Conservation (phyloP, 1,140 invertebrate genomes). For the Metopolophium dirhodum region DNA sequence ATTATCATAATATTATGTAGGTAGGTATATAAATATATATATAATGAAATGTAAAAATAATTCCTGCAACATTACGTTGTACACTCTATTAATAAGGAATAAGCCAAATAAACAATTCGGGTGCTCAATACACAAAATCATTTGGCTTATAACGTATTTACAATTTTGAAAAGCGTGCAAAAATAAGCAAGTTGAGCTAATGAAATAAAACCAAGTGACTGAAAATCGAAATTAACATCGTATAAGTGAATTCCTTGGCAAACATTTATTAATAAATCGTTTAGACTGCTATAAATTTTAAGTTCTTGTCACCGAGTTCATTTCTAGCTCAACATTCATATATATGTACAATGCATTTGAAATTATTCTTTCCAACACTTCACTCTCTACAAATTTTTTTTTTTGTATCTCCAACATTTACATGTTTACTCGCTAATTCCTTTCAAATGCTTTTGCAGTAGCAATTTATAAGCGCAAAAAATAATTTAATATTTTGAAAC, state of each 20-base stretch:
- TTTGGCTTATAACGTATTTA: conserved; percentile 41
- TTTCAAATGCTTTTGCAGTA: conserved; percentile 35
- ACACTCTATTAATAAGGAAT: conserved; percentile 35
- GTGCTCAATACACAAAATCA: conserved; percentile 33
- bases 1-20: neutral
- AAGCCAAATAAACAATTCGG: conserved; percentile 45
- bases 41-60: neutral
- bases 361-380: neutral
- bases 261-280: neutral
- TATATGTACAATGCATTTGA: conserved; percentile 44
- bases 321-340: conserved; percentile 34
- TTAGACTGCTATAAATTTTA: neutral
- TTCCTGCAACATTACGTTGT: neutral
- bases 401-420: neutral
- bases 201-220: conserved; percentile 41
- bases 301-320: conserved; percentile 30
- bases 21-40: neutral
- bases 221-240: conserved; percentile 5
- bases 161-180: conserved; percentile 4
- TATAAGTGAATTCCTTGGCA: neutral
- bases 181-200: conserved; percentile 43
- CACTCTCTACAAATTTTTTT: neutral
- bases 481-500: conserved; percentile 53
- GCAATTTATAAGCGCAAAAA: conserved; percentile 53
- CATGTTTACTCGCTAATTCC: neutral